phyloP scores from a whole-genome alignment of 2,113 vertebrate genomes.

The Misgurnus mizolepis region DNA sequence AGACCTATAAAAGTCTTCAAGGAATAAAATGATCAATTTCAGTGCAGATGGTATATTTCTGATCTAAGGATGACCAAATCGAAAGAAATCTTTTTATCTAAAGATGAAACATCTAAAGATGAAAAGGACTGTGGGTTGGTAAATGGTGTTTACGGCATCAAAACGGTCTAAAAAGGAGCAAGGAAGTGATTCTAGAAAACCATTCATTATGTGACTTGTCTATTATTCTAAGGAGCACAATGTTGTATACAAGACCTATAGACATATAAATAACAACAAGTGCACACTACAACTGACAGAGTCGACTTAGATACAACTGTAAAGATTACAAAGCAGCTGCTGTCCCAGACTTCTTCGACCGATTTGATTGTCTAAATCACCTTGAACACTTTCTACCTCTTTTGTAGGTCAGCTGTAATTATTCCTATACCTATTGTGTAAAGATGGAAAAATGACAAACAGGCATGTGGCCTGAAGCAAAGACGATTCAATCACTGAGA shows the following conservation, averaged over 20 bases:
- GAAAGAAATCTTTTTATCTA: too few relatives aligned
- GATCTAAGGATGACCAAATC: background rate
- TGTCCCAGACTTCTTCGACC: slow-evolving; percentile 31
- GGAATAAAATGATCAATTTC: slow-evolving; percentile 6
- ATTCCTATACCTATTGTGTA: background rate
- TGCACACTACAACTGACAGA: slow-evolving; percentile 54
- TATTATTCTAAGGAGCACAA: background rate
- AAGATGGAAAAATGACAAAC: background rate
- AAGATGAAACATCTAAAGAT: background rate
- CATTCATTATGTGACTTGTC: background rate
- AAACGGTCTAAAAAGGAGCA: background rate
- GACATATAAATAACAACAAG: slow-evolving; percentile 64
- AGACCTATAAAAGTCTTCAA: slow-evolving; percentile 35
- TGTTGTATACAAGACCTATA: slow-evolving; percentile 34
- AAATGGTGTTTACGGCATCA: background rate
- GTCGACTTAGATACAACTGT: slow-evolving; percentile 20
- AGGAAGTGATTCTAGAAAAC: background rate
- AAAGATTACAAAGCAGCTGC: slow-evolving; percentile 15
- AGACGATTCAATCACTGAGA: background rate
- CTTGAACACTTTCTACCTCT: background rate
- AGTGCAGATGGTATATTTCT: background rate
- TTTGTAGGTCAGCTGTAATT: background rate
- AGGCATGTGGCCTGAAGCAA: background rate
- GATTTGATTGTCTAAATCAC: slow-evolving; percentile 44
- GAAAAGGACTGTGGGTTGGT: background rate